Conservation (phyloP, 2,113 vertebrate genomes). For the Misgurnus anguillicaudatus region DNA sequence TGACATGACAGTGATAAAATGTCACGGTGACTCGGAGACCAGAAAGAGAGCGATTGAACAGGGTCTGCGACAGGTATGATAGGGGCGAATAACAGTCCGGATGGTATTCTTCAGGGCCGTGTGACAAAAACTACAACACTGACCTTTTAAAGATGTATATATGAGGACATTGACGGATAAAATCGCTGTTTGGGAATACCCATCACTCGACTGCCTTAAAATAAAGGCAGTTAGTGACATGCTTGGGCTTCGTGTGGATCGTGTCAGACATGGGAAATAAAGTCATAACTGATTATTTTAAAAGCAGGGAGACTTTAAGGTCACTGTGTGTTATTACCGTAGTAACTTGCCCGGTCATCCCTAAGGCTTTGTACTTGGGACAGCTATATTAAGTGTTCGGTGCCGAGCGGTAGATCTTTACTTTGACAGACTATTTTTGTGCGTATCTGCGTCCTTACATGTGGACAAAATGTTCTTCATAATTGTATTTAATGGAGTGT, state of each 20-base stretch:
- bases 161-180: constrained; percentile 2
- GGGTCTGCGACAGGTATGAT: constrained; percentile 24
- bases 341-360: constrained; percentile 24
- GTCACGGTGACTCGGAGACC: not conserved
- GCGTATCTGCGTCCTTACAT: constrained; percentile 1
- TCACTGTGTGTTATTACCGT: constrained; percentile 32
- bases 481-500: not conserved
- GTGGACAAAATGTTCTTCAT: not conserved
- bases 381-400: constrained; percentile 42
- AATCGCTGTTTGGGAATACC: not conserved
- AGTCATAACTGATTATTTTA: constrained; percentile 44
- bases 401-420: not conserved
- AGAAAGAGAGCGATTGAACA: constrained; percentile 3
- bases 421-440: constrained; percentile 20
- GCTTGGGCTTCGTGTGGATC: not conserved
- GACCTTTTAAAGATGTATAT: constrained; percentile 38
- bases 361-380: constrained; percentile 20
- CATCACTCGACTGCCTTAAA: constrained; percentile 13
- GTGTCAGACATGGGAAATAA: constrained; percentile 38
- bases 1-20: constrained; percentile 24
- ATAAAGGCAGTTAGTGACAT: constrained; percentile 29
- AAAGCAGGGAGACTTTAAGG: constrained; percentile 44
- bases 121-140: constrained; percentile 19
- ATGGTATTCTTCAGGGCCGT: not conserved
- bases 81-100: constrained; percentile 6